phyloP scores from a whole-genome alignment of 1,140 invertebrate genomes.

The Neodiprion virginianus region DNA sequence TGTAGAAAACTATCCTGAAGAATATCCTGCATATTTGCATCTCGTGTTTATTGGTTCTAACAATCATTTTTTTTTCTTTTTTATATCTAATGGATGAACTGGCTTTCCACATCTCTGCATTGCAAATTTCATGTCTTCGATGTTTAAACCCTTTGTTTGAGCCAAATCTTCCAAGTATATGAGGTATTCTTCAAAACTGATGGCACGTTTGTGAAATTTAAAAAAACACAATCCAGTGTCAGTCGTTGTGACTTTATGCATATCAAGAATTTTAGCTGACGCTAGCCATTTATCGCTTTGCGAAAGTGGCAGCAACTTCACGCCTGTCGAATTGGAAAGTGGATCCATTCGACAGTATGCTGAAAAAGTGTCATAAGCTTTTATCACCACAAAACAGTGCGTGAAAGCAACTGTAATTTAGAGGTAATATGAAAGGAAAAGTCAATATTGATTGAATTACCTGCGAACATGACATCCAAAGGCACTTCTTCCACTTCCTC shows the following conservation, averaged over 20 bases:
- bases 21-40: too few species aligned
- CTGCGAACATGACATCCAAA: slow-evolving; percentile 42
- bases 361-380: slow-evolving; percentile 20
- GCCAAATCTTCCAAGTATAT: slow-evolving; percentile 38
- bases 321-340: slow-evolving; percentile 27
- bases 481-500: slow-evolving; percentile 29
- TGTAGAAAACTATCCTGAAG: too few species aligned
- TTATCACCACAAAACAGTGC: neutral
- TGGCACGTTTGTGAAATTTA: slow-evolving; percentile 63
- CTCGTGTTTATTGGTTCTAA: too few species aligned
- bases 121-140: slow-evolving; percentile 37
- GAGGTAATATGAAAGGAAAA: neutral
- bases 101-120: slow-evolving; percentile 38
- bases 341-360: slow-evolving; percentile 43
- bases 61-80: slow-evolving; percentile 2
- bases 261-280: slow-evolving; percentile 70
- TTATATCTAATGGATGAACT: slow-evolving; percentile 17
- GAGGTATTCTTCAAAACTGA: slow-evolving; percentile 41
- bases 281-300: slow-evolving; percentile 74
- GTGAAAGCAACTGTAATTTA: neutral
- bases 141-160: slow-evolving; percentile 28
- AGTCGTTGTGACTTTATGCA: slow-evolving; percentile 66
- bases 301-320: slow-evolving; percentile 53
- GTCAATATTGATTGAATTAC: slow-evolving; percentile 25
- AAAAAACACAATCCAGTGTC: slow-evolving; percentile 68